These are phyloP conservation scores for Pelochelys cantorii DNA, from an alignment of 2,797 vertebrate species.

Conservation along the genomic window DNA sequence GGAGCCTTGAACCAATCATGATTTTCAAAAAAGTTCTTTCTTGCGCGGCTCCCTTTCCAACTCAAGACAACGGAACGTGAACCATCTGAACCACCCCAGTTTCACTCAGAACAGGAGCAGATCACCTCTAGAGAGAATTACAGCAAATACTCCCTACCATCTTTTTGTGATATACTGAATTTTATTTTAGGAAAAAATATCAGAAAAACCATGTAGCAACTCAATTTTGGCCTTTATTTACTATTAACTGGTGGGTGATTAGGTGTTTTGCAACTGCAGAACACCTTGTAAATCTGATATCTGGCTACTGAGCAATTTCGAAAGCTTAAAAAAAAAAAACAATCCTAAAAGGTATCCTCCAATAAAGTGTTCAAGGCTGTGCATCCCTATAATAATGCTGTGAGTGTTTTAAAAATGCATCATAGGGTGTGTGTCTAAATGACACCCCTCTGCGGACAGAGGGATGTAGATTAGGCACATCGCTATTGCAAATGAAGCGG, in stretches of 20 bases:
- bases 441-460: no score
- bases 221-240: not conserved
- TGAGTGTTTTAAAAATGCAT: not conserved
- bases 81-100: not conserved
- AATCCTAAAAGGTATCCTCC: not conserved
- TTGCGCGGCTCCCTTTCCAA: not conserved
- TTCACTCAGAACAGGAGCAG: not conserved
- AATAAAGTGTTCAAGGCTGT: not conserved
- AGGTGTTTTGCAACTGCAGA: not conserved
- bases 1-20: not conserved
- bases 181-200: not conserved
- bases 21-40: not conserved
- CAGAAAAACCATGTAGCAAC: not conserved
- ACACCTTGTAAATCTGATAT: not conserved
- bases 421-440: no score
- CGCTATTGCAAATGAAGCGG: no score
- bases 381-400: not conserved
- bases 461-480: no score
- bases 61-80: not conserved
- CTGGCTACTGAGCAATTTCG: not conserved
- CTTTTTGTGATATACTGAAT: not conserved
- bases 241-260: not conserved
- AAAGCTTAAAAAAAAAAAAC: slow-evolving; percentile 1
- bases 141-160: not conserved
- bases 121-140: not conserved